A percentile compares a stretch with the other conserved stretches of the same genome.
Conservation (phyloP, 2,797 vertebrate genomes). For the Xenopus petersii region DNA sequence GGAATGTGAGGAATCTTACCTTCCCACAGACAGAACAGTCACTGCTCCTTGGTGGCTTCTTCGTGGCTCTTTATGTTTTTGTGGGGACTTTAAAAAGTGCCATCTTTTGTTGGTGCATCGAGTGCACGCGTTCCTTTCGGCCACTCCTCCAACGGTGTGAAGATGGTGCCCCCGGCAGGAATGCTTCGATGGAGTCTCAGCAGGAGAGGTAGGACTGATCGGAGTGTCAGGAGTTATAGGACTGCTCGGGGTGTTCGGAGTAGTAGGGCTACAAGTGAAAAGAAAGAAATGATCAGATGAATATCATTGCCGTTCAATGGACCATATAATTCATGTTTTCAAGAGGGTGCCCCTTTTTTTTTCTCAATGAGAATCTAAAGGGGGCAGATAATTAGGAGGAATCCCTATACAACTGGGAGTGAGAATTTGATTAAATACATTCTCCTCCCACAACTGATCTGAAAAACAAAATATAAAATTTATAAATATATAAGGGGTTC, state of each 20-base stretch:
- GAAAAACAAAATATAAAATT: too few species aligned
- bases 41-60: slow-evolving; percentile 76
- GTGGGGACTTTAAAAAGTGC: slow-evolving; percentile 75
- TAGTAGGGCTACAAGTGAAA: slow-evolving; percentile 59
- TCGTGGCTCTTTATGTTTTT: slow-evolving; percentile 64
- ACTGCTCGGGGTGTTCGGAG: slow-evolving; percentile 71
- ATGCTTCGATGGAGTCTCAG: slow-evolving; percentile 73
- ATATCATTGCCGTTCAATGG: too few species aligned
- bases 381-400: too few species aligned
- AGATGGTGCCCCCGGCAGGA: slow-evolving; percentile 79
- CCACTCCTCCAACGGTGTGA: slow-evolving; percentile 84
- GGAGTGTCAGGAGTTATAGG: slow-evolving; percentile 68
- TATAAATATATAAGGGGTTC: too few species aligned
- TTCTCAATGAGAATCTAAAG: too few species aligned
- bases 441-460: too few species aligned
- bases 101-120: slow-evolving; percentile 90
- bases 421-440: too few species aligned
- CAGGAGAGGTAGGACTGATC: slow-evolving; percentile 66
- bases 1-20: slow-evolving; percentile 59
- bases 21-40: slow-evolving; percentile 91
- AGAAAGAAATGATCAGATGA: not conserved
- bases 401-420: too few species aligned
- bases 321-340: too few species aligned
- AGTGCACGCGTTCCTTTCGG: slow-evolving; percentile 80
- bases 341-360: too few species aligned